Evolutionary conservation across 2,113 vertebrate species (phyloP), one percentile per base, ranked within the genome.

Genomic region (Neogale vison): DNA sequence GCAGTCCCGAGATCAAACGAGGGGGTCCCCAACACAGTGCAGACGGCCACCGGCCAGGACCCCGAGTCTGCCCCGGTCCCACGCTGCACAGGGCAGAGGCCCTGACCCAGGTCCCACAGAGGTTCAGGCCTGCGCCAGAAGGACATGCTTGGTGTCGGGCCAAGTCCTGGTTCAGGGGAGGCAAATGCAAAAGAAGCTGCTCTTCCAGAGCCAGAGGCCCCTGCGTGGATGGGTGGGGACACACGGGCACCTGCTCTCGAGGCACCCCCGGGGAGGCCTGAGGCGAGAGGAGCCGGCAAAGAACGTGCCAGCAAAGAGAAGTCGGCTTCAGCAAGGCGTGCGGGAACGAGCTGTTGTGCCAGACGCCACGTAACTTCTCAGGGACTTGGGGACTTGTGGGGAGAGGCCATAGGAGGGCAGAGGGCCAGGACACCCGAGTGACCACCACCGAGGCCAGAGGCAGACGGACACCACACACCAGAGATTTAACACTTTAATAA

Each of bases 241-340:
- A 7, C 24, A 1, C 2, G 1, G 8, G 45, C 36, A 65, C 59
- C 47, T 20, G 36, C 57, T n/a, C 31, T 36, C 42, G 3, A 31
- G 14, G 39, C 67, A 45, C 15, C 20, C n/a, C 45, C 21, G 29
- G 52, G 14, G 11, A 65, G 57, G 15, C 57, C 39, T 47, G 34
- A 52, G 42, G 20, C 10, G 34, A 2, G 20, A 65, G n/a, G 21
- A 65, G 67, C 52, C 31, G 23, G 21, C 42, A 3, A 29, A 26
- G 10, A n/a, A 34, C 12, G 13, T 23, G 42, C 55, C 79, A 42
- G 82, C 26, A 59, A 42, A 50, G 26, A 59, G 24, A 18, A 3
- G 6, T 14, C 0, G 1, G n/a, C 52, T 6, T 81, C 74, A 0
- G 20, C 1, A 39, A 7, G 15, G 45, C 15, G 21, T 0, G 1